phyloP scores from a whole-genome alignment of 2,797 vertebrate species.

The Coracias cyanogaster region DNA sequence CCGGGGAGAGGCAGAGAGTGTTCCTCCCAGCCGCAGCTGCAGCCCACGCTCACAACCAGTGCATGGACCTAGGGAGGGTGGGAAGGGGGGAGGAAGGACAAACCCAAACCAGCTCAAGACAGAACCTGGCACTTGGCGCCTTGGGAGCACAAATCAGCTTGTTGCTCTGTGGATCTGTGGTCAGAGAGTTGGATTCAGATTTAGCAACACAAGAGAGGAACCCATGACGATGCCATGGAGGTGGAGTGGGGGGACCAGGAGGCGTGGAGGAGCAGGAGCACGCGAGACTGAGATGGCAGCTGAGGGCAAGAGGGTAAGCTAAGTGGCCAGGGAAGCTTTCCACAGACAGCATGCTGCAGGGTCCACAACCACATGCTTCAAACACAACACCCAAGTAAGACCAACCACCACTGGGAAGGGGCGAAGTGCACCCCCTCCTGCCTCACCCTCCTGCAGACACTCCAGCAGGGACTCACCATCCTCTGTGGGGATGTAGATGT shows the following conservation, averaged over 20 bases:
- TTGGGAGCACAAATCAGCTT: constrained; percentile 71
- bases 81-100: constrained; percentile 33
- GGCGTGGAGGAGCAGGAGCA: constrained; percentile 9
- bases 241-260: constrained; percentile 68
- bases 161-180: constrained; percentile 67
- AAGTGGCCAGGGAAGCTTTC: constrained; percentile 76
- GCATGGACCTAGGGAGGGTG: constrained; percentile 55
- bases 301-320: constrained; percentile 84
- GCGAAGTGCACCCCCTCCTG: not conserved
- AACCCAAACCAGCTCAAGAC: constrained; percentile 67
- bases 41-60: constrained; percentile 60
- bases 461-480: constrained; percentile 94
- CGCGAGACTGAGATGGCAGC: constrained; percentile 81
- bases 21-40: constrained; percentile 74
- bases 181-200: constrained; percentile 72
- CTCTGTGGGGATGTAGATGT: constrained; percentile 99
- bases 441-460: constrained; percentile 11
- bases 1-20: constrained; percentile 54
- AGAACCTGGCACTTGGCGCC: constrained; percentile 66
- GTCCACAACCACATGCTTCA: constrained; percentile 77
- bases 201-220: constrained; percentile 88
- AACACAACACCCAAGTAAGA: constrained; percentile 83
- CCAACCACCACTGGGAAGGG: constrained; percentile 61
- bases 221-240: constrained; percentile 88
- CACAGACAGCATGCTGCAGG: constrained; percentile 80